A percentile compares a stretch with the other conserved stretches of the same genome.
These are phyloP conservation scores for Troilus luridus DNA, from an alignment of 2,888 invertebrate genomes.

Conservation along the genomic window DNA sequence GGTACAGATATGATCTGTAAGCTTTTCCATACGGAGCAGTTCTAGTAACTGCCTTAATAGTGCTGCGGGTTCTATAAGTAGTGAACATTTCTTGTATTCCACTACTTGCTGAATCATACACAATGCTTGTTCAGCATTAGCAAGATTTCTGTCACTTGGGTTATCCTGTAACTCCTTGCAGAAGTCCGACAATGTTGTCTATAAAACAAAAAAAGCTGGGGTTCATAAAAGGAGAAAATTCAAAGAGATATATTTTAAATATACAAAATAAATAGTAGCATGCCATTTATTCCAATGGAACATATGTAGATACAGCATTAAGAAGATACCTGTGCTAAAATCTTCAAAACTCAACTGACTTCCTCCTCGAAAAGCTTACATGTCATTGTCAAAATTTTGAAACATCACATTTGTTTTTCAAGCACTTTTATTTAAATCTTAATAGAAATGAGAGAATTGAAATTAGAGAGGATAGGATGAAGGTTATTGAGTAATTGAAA, in stretches of 20 bases:
- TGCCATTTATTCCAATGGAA: no score
- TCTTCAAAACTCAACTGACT: no score
- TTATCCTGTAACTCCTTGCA: conserved; percentile 64
- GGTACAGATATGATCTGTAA: conserved; percentile 60
- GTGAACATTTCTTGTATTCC: conserved; percentile 77
- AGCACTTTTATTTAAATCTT: no score
- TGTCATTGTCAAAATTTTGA: no score
- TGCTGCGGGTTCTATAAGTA: conserved; percentile 74
- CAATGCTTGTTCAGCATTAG: conserved; percentile 71
- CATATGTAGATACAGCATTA: no score
- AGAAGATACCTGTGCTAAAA: no score
- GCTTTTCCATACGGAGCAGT: conserved; percentile 50
- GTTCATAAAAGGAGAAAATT: not conserved
- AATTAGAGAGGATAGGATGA: no score
- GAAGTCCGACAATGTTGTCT: conserved; percentile 52
- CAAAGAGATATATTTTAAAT: not conserved
- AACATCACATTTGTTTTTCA: no score
- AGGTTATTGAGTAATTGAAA: no score
- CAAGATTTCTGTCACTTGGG: conserved; percentile 65
- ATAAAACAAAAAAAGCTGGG: not conserved
- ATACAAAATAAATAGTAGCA: not conserved
- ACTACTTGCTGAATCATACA: conserved; percentile 76
- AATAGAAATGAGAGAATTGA: no score
- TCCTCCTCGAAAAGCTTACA: no score
- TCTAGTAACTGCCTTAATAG: conserved; percentile 73